Conservation (phyloP, 2,888 invertebrate genomes). For the Merodon equestris region DNA sequence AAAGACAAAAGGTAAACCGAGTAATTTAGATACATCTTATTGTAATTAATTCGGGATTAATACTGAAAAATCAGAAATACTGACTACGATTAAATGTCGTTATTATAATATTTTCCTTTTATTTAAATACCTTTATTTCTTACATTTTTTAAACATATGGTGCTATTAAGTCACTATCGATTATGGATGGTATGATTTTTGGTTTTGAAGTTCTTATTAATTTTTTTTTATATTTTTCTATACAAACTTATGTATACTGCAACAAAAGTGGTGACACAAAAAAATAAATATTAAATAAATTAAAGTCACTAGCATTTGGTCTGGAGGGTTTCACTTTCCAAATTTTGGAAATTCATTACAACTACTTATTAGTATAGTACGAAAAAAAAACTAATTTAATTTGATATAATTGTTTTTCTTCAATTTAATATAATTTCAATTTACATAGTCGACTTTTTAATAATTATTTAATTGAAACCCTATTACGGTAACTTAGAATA, state of each 20-base stretch:
- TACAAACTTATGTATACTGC: conserved; percentile 28
- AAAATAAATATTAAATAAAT: conserved; percentile 23
- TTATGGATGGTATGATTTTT: conserved; percentile 63
- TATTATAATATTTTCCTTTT: conserved; percentile 1
- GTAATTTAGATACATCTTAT: no score
- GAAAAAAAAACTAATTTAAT: background rate
- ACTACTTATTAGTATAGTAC: background rate
- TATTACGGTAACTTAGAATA: conserved; percentile 44
- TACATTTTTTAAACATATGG: conserved; percentile 27
- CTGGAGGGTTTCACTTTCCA: conserved; percentile 57
- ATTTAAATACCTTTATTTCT: background rate
- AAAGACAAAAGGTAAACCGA: conserved; percentile 2
- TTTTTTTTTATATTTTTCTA: conserved; percentile 26
- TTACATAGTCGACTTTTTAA: conserved; percentile 41
- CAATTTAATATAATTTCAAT: conserved; percentile 20
- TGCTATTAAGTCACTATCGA: conserved; percentile 59
- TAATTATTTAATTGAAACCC: conserved; percentile 48
- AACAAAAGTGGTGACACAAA: conserved; percentile 17
- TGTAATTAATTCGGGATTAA: no score
- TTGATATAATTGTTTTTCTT: conserved; percentile 49
- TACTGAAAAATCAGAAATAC: background rate
- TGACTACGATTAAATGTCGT: conserved; percentile 17
- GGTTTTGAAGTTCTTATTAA: no score
- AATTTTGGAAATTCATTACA: conserved; percentile 29
- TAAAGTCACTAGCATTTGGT: conserved; percentile 62